Conservation (phyloP, 2,113 vertebrate genomes). For the Halichoerus grypus region DNA sequence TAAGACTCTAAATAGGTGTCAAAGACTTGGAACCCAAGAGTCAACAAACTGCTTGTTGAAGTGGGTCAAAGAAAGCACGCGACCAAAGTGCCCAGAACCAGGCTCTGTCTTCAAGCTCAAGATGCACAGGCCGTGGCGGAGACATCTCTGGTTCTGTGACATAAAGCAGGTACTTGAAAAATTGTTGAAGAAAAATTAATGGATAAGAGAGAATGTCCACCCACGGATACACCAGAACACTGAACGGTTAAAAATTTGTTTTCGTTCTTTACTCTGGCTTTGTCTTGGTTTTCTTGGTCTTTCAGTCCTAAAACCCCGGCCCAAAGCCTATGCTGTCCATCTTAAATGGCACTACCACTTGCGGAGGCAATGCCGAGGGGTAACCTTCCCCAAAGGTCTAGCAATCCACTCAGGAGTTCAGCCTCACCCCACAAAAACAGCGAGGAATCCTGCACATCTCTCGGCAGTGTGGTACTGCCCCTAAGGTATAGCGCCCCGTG, state of each 20-base stretch:
- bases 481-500: too few species aligned
- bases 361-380: neutral
- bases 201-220: neutral
- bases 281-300: neutral
- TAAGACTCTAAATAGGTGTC: neutral
- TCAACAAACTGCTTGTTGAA: neutral
- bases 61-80: neutral
- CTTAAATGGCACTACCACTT: neutral
- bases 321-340: neutral
- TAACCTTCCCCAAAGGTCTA: neutral
- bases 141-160: neutral
- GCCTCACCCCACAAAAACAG: neutral
- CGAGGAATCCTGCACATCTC: too few species aligned
- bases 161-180: neutral
- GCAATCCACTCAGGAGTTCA: neutral
- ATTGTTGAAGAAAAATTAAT: neutral
- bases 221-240: neutral
- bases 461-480: neutral
- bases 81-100: neutral
- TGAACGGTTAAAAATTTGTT: neutral
- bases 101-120: neutral
- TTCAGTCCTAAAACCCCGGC: neutral
- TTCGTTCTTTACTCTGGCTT: conserved; percentile 18
- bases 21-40: neutral
- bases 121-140: neutral